Conservation (phyloP, 2,113 vertebrate species). For the Larimichthys crocea region DNA sequence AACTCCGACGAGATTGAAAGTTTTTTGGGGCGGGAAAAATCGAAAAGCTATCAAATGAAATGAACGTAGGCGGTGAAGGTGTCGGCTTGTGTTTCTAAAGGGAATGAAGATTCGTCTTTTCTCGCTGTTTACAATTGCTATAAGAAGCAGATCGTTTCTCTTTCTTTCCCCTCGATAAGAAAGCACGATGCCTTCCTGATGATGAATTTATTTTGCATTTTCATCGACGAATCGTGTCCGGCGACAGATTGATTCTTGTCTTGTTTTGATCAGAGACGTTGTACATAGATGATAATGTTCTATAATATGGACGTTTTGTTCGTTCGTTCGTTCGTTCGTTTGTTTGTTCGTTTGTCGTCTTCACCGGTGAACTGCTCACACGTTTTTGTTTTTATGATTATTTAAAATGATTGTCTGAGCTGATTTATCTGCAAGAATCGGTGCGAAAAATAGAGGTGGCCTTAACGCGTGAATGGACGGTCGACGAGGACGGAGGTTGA, state of each 20-base stretch:
- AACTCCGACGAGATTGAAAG: not conserved
- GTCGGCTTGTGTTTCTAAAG: conserved; percentile 72
- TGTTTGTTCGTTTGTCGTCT: conserved; percentile 18
- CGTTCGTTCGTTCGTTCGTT: conserved; percentile 22
- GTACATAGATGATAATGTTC: conserved; percentile 67
- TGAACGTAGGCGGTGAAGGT: conserved; percentile 18
- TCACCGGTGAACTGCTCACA: conserved; percentile 43
- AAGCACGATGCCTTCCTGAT: conserved; percentile 66
- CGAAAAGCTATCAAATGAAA: not conserved
- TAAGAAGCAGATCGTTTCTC: conserved; percentile 44
- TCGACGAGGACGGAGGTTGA: not conserved
- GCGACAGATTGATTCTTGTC: conserved; percentile 37
- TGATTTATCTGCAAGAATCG: conserved; percentile 22
- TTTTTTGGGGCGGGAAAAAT: not conserved
- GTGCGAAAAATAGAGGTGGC: conserved; percentile 48
- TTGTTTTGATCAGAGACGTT: conserved; percentile 54
- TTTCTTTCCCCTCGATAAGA: conserved; percentile 54
- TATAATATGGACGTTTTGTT: conserved; percentile 48
- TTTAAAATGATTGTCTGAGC: conserved; percentile 58
- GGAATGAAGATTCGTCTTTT: conserved; percentile 72
- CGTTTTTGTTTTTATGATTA: conserved; percentile 62
- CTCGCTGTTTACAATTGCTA: conserved; percentile 66
- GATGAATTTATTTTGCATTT: conserved; percentile 55
- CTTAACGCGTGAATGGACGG: conserved; percentile 66
- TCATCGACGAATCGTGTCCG: conserved; percentile 49